Conservation (phyloP, 2,888 invertebrate genomes). For the Sarcophaga rosellei region DNA sequence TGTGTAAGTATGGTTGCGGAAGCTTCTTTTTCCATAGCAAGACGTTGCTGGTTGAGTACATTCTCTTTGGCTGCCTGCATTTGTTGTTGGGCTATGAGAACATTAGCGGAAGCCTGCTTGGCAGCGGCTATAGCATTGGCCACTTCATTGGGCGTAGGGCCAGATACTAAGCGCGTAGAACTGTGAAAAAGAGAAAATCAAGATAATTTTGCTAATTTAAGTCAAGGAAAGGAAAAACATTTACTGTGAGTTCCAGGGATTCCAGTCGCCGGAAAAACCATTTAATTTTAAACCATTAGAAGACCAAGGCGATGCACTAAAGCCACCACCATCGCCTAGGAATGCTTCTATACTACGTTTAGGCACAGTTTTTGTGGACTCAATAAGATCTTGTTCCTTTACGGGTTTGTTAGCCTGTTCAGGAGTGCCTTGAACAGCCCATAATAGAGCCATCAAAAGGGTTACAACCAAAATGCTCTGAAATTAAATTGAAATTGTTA, state of each 20-base stretch:
- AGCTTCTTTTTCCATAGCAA: conserved; percentile 88
- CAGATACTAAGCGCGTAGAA: conserved; percentile 60
- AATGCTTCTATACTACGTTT: conserved; percentile 75
- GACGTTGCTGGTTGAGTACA: conserved; percentile 87
- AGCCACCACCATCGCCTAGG: conserved; percentile 67
- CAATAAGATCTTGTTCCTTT: conserved; percentile 41
- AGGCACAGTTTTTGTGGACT: conserved; percentile 63
- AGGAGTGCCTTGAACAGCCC: conserved; percentile 42
- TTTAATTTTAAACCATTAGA: conserved; percentile 58
- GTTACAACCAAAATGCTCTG: conserved; percentile 38
- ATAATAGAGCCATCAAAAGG: conserved; percentile 55
- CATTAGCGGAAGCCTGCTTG: conserved; percentile 87
- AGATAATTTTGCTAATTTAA: neutral
- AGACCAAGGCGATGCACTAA: conserved; percentile 62
- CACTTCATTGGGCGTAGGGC: conserved; percentile 85
- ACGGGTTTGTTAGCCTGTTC: conserved; percentile 22
- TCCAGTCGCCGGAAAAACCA: conserved; percentile 68
- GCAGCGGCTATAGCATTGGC: conserved; percentile 88
- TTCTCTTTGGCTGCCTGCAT: conserved; percentile 88
- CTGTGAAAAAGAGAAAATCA: conserved; percentile 14
- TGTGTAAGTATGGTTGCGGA: conserved; percentile 85
- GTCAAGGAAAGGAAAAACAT: neutral
- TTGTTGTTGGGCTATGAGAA: conserved; percentile 87
- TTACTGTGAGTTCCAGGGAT: conserved; percentile 71
- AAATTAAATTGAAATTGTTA: neutral